phyloP scores from a whole-genome alignment of 2,797 vertebrate species.

The Lerista edwardsae region DNA sequence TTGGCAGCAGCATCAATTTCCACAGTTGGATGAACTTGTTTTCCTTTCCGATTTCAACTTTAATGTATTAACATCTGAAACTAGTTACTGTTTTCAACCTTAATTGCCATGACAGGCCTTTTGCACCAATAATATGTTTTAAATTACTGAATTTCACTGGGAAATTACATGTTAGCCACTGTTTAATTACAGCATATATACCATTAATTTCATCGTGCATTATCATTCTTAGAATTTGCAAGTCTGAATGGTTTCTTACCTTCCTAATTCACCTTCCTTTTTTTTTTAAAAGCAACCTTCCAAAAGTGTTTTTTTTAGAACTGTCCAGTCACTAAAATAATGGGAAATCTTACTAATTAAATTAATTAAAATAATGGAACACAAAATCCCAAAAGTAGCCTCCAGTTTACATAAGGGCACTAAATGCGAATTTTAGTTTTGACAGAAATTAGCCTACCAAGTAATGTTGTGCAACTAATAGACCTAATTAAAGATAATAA shows the following conservation, averaged over 20 bases:
- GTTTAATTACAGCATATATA: constrained; percentile 2
- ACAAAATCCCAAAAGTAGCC: constrained; percentile 26
- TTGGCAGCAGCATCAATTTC: neutral
- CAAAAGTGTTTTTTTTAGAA: neutral
- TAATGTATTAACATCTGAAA: neutral
- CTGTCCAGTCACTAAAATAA: neutral
- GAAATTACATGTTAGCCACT: neutral
- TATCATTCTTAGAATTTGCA: constrained; percentile 6
- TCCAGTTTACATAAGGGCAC: constrained; percentile 18
- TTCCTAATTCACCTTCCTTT: constrained; percentile 4
- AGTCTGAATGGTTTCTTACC: constrained; percentile 26
- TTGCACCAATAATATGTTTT: constrained; percentile 4
- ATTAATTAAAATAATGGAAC: neutral
- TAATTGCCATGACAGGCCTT: neutral
- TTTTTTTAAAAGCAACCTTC: constrained; percentile 31
- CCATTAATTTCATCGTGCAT: neutral
- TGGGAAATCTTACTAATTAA: too few species aligned
- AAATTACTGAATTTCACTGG: neutral
- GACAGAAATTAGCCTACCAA: constrained; percentile 37
- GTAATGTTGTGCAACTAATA: constrained; percentile 25
- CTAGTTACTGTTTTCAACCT: neutral
- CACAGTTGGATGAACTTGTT: neutral
- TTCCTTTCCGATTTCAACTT: neutral
- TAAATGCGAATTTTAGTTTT: constrained; percentile 30
- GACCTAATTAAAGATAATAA: constrained; percentile 28